Evolutionary conservation across 2,888 invertebrate species (phyloP), one percentile per base, ranked within the genome.

Genomic region (Cephus runcator): DNA sequence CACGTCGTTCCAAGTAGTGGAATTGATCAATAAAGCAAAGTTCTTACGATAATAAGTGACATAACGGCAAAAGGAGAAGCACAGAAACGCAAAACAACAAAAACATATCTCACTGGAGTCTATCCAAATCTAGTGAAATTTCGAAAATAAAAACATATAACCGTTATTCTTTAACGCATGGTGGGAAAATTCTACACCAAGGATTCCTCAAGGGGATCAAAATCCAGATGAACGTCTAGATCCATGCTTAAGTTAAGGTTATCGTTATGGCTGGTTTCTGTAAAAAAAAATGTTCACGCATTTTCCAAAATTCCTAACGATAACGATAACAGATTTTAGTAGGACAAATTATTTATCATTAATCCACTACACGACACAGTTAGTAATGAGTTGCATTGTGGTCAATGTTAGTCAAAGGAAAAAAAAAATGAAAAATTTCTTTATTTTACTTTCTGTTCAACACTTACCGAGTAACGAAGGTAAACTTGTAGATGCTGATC

Each of bases 401-500:
- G 9, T 56, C 12, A 23, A 56, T 56, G 23, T 56, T 56, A 56
- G 56, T 56, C 23, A 56, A 56, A 23, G 23, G 0, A 56, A 31
- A 56, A 56, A 23, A 40, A 56, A 23, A 9, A 15, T 23, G 1
- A 9, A 56, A 40, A 4, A 23, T 40, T 40, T 9, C 6, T 23
- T 23, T 35, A 35, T 23, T 40, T 56, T 9, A 56, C 9, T 23
- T 56, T 23, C 2, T 56, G 1, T 56, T 23, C 23, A 56, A 56
- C 23, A 82, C 87, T 91, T 84, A 90, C 91, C 88, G 77, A 90
- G 87, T 81, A 91, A 88, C 76, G 88, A 87, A 81, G 90, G 88
- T 80, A 90, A 85, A 84, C 82, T 88, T 68, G 87, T 85, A 69
- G 87, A 82, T 73, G 84, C 81, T 69, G 87, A 85, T 83, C 87